Percentiles rank a stretch among this genome's conserved stretches.
Conservation (phyloP, 2,113 vertebrate species). For the Odontophorus gujanensis region DNA sequence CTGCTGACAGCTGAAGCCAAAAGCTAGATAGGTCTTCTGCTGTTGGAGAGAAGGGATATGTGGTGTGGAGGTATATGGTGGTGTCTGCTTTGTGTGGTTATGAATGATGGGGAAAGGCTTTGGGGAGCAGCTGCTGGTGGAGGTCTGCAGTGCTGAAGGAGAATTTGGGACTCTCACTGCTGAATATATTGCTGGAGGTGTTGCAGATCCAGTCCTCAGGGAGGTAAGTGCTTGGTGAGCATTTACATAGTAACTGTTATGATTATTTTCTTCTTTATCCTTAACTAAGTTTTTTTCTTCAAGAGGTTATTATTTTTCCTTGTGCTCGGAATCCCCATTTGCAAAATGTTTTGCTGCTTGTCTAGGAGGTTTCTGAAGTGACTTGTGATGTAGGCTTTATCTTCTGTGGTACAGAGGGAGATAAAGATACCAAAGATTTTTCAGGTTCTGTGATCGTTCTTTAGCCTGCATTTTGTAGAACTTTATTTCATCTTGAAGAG, state of each 20-base stretch:
- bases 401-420: background rate
- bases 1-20: background rate
- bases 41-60: accelerated
- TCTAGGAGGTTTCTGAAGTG: background rate
- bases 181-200: accelerated
- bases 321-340: background rate
- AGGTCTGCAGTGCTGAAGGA: accelerated
- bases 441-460: conserved; percentile 21
- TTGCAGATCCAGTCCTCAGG: background rate
- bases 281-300: background rate
- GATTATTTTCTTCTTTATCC: background rate
- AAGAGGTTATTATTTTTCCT: background rate
- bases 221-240: background rate
- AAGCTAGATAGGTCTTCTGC: accelerated
- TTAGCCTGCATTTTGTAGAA: conserved; percentile 27
- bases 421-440: background rate
- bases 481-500: conserved; percentile 9
- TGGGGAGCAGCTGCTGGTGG: background rate
- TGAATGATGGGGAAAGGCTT: accelerated
- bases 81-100: accelerated
- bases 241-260: background rate
- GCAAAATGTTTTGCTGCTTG: background rate
- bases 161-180: accelerated
- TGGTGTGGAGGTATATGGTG: accelerated
- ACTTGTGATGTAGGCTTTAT: background rate